Base-by-base conservation (phyloP, 2,888 invertebrate species). In the Sipunculus nudus region DNA sequence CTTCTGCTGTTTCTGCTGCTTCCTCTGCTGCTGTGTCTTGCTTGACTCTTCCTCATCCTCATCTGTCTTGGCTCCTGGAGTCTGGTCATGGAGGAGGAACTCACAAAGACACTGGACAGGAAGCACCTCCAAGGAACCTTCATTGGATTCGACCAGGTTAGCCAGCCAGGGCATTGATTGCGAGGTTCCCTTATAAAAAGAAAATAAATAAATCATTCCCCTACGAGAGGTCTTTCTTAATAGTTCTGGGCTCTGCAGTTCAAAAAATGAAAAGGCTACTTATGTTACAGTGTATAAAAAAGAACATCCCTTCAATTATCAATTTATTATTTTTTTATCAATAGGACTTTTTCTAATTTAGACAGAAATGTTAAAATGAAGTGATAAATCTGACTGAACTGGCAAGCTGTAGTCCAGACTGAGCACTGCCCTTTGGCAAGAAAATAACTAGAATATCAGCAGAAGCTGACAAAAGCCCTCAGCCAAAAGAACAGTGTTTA, bases 61-160 rank as follows among this genome's bases (percentile, higher is more conserved):
- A 28, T 26, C 55, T 41, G 47, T n/a, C 5, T 35, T 28, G 25
- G 25, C 59, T 25, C 31, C 55, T 4, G 40, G 67, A 40, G 28
- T 84, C 84, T 39, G 71, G 64, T 79, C 79, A 66, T 86, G 85
- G 1, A 96, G 88, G 49, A 97, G 87, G 85, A 96, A 96, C 86
- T 97, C 97, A 86, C 97, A 97, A 49, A 98, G 87, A 80, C 96
- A 97, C 79, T 96, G 96, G n/a, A 97, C 95, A 0, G 97, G 97
- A 23, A 98, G 86, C 72, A 95, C 92, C 77, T 92, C 91, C 67
- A 92, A 87, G 21, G 93, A 92, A 1, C 93, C 92, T 78, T 95
- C 95, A 69, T 93, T 93, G 73, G 92, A 93, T 74, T 95, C 91
- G 16, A 97, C 93, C 62, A 97, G 86, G 81, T 96, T 94, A 8